Evolutionary conservation across 2,888 invertebrate species (phyloP), one percentile per base, ranked within the genome.

Genomic region (Ligdia adustata): DNA sequence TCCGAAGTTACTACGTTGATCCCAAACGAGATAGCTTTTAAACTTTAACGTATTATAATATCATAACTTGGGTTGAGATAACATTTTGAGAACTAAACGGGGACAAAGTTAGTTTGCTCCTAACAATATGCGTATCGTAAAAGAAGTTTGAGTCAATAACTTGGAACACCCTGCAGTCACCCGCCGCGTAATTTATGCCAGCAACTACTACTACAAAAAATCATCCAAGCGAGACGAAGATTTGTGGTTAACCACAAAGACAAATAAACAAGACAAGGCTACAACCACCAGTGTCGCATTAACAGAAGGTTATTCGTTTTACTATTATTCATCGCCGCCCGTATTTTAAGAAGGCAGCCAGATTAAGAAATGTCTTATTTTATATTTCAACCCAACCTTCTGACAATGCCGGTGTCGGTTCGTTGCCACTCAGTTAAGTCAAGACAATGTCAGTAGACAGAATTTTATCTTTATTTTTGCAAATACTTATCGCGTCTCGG

Each of bases 21-120:
- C 50, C 45, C 47, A 44, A 52, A 14, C 1, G 54, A 44, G 56
- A 60, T 44, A 40, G 46, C 41, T 58, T 57, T 57, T 59, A 62
- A 66, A 49, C 52, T 61, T 45, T 50, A 45, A 45, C 33, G 53
- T 58, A 53, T 62, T 59, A 61, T 57, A 43, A 38, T 40, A 34
- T 58, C 53, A 57, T 66, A 70, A 69, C 55, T 64, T 55, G 11
- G 49, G 42, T 64, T 55, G 11, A 48, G 42, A 40, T 48, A 64
- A 57, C 52, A n/a, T 64, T 60, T 33, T 38, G 26, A 43, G 52
- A 55, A 41, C 60, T 64, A 68, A 61, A 56, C 54, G 63, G 62
- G 50, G 60, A 62, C 53, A 60, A 58, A 44, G 66, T 44, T 65
- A 57, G 75, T 68, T 67, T 75, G 71, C 54, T 55, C 46, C 34